phyloP scores from a whole-genome alignment of 2,797 vertebrate species.

The Microctenopoma lineatum region DNA sequence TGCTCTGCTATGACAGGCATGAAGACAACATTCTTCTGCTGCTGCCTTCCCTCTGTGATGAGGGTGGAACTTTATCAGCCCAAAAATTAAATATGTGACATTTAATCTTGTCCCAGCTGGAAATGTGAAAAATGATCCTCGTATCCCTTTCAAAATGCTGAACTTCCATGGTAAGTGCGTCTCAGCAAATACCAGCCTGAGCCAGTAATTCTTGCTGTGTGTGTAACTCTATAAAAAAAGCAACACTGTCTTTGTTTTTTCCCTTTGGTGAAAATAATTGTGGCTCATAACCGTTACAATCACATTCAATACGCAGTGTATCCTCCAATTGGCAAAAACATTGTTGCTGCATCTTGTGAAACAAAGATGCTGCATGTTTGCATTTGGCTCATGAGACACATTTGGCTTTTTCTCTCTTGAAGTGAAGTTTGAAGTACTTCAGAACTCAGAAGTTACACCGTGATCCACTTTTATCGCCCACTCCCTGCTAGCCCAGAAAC shows the following conservation, averaged over 20 bases:
- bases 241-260: neutral
- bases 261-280: conserved; percentile 1
- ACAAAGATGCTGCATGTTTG: conserved; percentile 39
- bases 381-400: conserved; percentile 21
- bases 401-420: too few species aligned
- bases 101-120: conserved; percentile 15
- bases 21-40: conserved; percentile 33
- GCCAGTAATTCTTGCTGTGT: neutral
- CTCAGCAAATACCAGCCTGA: neutral
- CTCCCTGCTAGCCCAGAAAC: too few species aligned
- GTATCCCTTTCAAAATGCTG: neutral
- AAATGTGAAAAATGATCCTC: conserved; percentile 9
- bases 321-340: conserved; percentile 50
- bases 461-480: too few species aligned
- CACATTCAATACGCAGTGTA: neutral
- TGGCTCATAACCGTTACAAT: conserved; percentile 37
- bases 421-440: too few species aligned
- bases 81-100: conserved; percentile 28
- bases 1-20: conserved; percentile 43
- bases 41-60: conserved; percentile 25
- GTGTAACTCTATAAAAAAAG: neutral
- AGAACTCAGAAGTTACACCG: too few species aligned
- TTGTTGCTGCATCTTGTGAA: conserved; percentile 45
- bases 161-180: neutral
- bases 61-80: conserved; percentile 12